Evolutionary conservation across 1,140 invertebrate genomes (phyloP).

Genomic region (Bombus superbus): DNA sequence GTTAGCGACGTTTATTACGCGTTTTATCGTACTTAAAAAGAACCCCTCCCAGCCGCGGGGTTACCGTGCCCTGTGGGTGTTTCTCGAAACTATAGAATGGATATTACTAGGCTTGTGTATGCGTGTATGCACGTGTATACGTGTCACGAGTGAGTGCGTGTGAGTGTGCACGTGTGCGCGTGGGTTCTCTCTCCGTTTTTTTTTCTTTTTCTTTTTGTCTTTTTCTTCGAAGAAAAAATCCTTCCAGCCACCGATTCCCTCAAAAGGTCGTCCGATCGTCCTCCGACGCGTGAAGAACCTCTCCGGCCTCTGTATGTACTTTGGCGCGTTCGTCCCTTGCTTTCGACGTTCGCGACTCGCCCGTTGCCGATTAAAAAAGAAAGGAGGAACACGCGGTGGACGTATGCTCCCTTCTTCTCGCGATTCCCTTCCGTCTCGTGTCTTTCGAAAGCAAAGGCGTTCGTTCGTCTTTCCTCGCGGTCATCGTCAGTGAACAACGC

Average conservation of each 20-base stretch:
- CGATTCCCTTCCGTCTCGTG: not conserved
- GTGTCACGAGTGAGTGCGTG: constrained; percentile 37
- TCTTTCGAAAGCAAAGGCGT: not conserved
- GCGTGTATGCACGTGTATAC: constrained; percentile 69
- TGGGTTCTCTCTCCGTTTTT: not conserved
- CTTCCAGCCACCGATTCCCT: not conserved
- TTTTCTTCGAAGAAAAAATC: not conserved
- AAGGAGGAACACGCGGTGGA: constrained; percentile 1
- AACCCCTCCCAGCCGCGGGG: constrained; percentile 45
- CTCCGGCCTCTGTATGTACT: not conserved
- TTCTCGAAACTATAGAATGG: constrained; percentile 12
- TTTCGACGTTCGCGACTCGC: not conserved
- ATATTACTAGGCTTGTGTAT: constrained; percentile 41
- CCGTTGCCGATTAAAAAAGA: not conserved
- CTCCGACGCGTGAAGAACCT: not conserved
- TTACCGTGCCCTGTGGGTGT: constrained; percentile 42
- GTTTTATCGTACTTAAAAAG: not conserved
- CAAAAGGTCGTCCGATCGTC: not conserved
- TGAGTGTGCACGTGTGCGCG: constrained; percentile 5
- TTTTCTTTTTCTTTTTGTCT: not conserved
- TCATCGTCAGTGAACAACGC: constrained; percentile 1
- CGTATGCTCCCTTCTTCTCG: not conserved
- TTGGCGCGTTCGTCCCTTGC: not conserved
- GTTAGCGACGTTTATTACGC: not conserved
- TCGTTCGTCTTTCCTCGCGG: not conserved